A percentile compares a stretch with the other conserved stretches of the same genome.
phyloP scores from a whole-genome alignment of 2,113 vertebrate genomes.

The Alethe diademata region DNA sequence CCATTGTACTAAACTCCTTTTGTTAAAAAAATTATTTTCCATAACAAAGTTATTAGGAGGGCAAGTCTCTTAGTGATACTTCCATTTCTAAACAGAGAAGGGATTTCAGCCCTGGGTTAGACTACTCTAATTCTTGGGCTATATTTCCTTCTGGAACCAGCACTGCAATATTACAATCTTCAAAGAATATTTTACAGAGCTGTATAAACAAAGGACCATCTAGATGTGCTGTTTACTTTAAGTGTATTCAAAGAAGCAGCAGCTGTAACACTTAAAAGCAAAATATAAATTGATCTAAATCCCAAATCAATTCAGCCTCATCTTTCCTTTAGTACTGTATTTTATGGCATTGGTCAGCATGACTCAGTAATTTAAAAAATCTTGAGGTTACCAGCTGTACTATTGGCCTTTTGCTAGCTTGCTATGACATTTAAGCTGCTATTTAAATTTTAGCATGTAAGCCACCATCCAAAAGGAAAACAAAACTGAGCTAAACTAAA shows the following conservation, averaged over 20 bases:
- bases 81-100: background rate
- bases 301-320: background rate
- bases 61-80: background rate
- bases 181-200: background rate
- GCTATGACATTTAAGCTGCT: background rate
- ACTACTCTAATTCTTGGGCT: background rate
- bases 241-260: background rate
- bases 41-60: background rate
- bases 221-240: conserved; percentile 1
- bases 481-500: background rate
- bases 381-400: conserved; percentile 5
- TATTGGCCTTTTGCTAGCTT: conserved; percentile 11
- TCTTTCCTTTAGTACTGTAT: background rate
- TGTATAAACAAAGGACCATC: background rate
- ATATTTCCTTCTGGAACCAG: background rate
- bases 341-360: background rate
- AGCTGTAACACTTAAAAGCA: background rate
- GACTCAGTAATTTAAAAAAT: conserved; percentile 1
- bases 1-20: background rate
- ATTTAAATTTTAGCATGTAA: conserved; percentile 21
- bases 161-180: background rate
- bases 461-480: background rate
- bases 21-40: background rate
- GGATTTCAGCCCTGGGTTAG: background rate
- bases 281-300: conserved; percentile 9